These are phyloP conservation scores for Gopherus flavomarginatus DNA, from an alignment of 2,113 vertebrate genomes.

Conservation along the genomic window DNA sequence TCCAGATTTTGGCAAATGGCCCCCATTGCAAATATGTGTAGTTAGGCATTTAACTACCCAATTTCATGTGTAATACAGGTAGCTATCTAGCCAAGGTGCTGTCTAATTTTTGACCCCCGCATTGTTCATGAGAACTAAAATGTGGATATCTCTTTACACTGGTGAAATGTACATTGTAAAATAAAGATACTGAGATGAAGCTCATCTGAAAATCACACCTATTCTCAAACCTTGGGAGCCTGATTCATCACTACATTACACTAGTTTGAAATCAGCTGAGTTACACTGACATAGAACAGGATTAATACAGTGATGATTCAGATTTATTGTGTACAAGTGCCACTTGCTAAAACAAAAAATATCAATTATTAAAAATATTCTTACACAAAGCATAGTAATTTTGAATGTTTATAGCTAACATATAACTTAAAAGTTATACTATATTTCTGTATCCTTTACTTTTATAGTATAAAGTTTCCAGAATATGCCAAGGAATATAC, in stretches of 20 bases:
- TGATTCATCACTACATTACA: slow-evolving; percentile 57
- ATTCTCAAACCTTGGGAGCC: slow-evolving; percentile 39
- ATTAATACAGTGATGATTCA: slow-evolving; percentile 56
- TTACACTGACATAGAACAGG: slow-evolving; percentile 34
- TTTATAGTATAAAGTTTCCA: slow-evolving; percentile 71
- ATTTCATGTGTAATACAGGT: slow-evolving; percentile 64
- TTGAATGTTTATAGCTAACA: slow-evolving; percentile 67
- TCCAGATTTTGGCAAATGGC: slow-evolving; percentile 36
- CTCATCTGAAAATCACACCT: slow-evolving; percentile 37
- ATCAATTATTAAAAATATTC: slow-evolving; percentile 49
- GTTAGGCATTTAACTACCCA: slow-evolving; percentile 50
- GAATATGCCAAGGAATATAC: slow-evolving; percentile 71
- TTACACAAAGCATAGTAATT: slow-evolving; percentile 38
- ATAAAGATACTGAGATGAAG: slow-evolving; percentile 8
- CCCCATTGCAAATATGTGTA: slow-evolving; percentile 49
- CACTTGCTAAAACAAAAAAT: slow-evolving; percentile 70
- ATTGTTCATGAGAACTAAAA: slow-evolving; percentile 10
- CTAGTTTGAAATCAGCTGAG: slow-evolving; percentile 30
- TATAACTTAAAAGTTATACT: slow-evolving; percentile 45
- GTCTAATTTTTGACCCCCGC: slow-evolving; percentile 57
- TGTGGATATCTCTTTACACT: slow-evolving; percentile 1
- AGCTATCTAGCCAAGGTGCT: slow-evolving; percentile 22
- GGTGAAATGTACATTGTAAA: slow-evolving; percentile 7
- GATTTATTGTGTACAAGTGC: slow-evolving; percentile 60
- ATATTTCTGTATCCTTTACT: slow-evolving; percentile 54